Evolutionary conservation across 2,888 invertebrate genomes (phyloP).

Genomic region (Limnephilus rhombicus): DNA sequence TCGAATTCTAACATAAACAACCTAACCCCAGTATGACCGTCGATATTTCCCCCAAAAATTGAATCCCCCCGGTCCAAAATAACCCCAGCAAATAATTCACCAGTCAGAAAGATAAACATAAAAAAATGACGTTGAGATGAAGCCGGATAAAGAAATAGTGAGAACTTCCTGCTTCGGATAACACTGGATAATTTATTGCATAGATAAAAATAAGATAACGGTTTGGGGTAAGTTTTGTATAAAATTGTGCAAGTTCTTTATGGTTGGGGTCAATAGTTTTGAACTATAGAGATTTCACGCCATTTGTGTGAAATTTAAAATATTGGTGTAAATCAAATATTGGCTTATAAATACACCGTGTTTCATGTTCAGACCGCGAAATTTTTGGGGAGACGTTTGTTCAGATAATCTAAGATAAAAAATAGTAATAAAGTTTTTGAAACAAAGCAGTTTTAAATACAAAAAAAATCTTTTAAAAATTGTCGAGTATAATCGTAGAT

Average conservation of each 20-base stretch:
- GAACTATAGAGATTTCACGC: background rate
- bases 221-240: background rate
- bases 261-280: background rate
- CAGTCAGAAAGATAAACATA: slow-evolving; percentile 34
- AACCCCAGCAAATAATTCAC: slow-evolving; percentile 6
- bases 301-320: background rate
- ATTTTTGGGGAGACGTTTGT: too few species aligned
- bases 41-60: background rate
- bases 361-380: too few species aligned
- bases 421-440: too few species aligned
- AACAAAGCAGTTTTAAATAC: too few species aligned
- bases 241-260: background rate
- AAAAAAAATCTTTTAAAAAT: too few species aligned
- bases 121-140: slow-evolving; percentile 24
- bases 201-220: background rate
- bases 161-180: background rate
- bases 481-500: too few species aligned
- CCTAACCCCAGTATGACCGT: background rate
- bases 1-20: background rate
- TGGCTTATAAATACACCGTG: background rate
- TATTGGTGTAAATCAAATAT: background rate
- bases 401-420: too few species aligned
- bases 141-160: background rate
- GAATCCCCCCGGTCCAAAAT: background rate
- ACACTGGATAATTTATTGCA: background rate